Evolutionary conservation across 1,140 invertebrate species (phyloP).

Genomic region (Philopotamus ludificatus): DNA sequence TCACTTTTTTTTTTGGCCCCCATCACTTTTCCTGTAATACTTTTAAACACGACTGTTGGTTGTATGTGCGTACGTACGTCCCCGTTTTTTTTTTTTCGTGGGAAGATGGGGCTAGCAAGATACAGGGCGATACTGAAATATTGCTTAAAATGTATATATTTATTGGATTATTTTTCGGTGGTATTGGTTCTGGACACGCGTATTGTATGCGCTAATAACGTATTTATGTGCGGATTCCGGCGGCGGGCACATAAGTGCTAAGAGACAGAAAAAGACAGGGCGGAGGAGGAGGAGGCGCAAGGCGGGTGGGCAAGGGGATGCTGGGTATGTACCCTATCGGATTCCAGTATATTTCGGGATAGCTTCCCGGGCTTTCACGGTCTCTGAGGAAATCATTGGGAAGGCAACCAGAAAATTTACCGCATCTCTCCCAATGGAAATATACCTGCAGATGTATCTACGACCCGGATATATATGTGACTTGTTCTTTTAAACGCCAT

Average conservation of each 20-base stretch:
- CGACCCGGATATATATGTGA: constrained; percentile 35
- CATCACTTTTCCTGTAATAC: not conserved
- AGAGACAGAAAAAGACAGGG: constrained; percentile 41
- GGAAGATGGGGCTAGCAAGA: too few species aligned
- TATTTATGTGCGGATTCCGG: constrained; percentile 38
- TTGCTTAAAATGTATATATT: too few species aligned
- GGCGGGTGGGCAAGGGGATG: constrained; percentile 31
- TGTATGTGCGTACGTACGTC: not conserved
- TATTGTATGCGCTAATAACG: constrained; percentile 35
- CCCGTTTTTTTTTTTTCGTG: not conserved
- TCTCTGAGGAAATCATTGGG: constrained; percentile 48
- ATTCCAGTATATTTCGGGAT: constrained; percentile 41
- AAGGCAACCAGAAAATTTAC: constrained; percentile 44
- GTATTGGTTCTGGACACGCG: too few species aligned
- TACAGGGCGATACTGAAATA: too few species aligned
- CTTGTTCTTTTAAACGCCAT: constrained; percentile 25
- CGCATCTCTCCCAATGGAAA: constrained; percentile 42
- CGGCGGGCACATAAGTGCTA: constrained; percentile 38
- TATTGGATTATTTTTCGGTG: too few species aligned
- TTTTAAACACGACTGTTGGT: too few species aligned
- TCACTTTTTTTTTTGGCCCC: constrained; percentile 36
- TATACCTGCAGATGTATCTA: constrained; percentile 41
- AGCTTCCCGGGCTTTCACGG: constrained; percentile 39
- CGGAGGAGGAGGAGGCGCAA: constrained; percentile 42
- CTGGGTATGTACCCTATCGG: constrained; percentile 38